A percentile compares a stretch with the other conserved stretches of the same genome.
These are phyloP conservation scores for Hanleya hanleyi DNA, from an alignment of 2,888 invertebrate genomes.

Conservation along the genomic window DNA sequence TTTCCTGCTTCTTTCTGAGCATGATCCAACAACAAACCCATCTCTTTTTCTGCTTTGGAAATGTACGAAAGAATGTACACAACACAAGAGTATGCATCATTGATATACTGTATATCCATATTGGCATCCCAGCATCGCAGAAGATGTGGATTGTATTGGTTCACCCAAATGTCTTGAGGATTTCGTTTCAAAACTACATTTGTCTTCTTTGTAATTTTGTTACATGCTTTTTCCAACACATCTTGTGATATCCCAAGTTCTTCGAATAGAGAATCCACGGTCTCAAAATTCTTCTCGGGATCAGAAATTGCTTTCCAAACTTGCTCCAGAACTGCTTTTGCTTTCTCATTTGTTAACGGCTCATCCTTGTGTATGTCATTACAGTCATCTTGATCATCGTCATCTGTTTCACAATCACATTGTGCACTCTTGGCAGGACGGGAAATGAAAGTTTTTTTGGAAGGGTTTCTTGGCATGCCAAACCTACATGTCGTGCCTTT, in stretches of 20 bases:
- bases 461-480: constrained; percentile 4
- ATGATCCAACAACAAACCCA: constrained; percentile 18
- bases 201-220: constrained; percentile 18
- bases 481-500: constrained; percentile 7
- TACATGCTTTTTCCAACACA: constrained; percentile 20
- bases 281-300: not conserved
- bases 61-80: constrained; percentile 46
- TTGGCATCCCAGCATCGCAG: constrained; percentile 36
- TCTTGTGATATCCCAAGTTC: constrained; percentile 8
- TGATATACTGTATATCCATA: too few species aligned
- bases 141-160: constrained; percentile 34
- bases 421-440: not conserved
- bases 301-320: constrained; percentile 18
- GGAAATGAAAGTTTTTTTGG: constrained; percentile 8
- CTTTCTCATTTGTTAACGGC: not conserved
- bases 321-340: constrained; percentile 11
- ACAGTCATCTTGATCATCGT: too few species aligned
- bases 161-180: constrained; percentile 29
- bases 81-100: constrained; percentile 38
- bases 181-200: constrained; percentile 23
- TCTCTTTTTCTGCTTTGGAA: constrained; percentile 38
- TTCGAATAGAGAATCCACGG: constrained; percentile 12
- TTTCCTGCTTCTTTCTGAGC: constrained; percentile 25
- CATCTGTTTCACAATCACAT: not conserved
- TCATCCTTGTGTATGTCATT: not conserved